Evolutionary conservation across 2,888 invertebrate genomes (phyloP).

Genomic region (Sicus ferrugineus): DNA sequence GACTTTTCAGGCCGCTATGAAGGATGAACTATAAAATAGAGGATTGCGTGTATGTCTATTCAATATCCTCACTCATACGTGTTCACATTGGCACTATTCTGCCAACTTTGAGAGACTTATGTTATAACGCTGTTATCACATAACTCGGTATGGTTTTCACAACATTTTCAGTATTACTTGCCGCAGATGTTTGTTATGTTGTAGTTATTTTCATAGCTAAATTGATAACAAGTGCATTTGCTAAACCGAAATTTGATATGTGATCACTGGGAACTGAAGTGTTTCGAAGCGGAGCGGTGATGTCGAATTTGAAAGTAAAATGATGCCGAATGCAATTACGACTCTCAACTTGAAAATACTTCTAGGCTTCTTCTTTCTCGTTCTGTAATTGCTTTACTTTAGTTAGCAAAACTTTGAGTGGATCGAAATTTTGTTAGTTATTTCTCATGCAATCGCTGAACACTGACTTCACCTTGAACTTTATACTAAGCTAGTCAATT

Average conservation of each 20-base stretch:
- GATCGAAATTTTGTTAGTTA: constrained; percentile 9
- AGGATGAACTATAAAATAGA: constrained; percentile 17
- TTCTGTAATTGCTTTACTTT: neutral
- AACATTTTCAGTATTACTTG: neutral
- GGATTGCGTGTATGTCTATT: neutral
- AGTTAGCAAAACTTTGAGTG: constrained; percentile 1
- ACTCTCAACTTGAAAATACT: neutral
- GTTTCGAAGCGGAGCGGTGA: no score
- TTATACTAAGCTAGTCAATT: no score
- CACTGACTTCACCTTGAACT: no score
- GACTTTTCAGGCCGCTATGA: neutral
- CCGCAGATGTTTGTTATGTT: neutral
- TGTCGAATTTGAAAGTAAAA: neutral
- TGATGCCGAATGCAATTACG: neutral
- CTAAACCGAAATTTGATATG: neutral
- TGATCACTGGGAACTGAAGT: no score
- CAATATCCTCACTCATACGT: neutral
- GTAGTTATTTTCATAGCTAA: neutral
- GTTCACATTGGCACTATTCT: neutral
- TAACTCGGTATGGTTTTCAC: neutral
- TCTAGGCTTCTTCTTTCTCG: neutral
- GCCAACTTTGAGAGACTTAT: constrained; percentile 3
- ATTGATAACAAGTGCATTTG: neutral
- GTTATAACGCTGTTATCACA: no score
- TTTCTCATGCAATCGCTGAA: constrained; percentile 6